A percentile compares a stretch with the other conserved stretches of the same genome.
Evolutionary conservation across 2,797 vertebrate species (phyloP).

Genomic region (Netta rufina): DNA sequence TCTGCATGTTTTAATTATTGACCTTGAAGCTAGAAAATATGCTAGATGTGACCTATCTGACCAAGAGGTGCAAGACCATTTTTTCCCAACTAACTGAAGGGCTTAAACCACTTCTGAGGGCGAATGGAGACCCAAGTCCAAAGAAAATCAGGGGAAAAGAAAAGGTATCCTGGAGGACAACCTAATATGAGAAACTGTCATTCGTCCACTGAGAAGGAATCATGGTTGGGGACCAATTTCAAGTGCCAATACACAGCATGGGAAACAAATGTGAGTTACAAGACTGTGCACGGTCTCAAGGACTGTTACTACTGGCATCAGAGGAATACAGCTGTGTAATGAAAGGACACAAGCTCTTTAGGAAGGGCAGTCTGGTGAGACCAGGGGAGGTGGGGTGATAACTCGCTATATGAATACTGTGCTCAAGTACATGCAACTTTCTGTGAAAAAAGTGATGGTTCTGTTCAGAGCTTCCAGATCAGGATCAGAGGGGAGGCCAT

Average conservation of each 20-base stretch:
- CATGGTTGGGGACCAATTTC: background rate
- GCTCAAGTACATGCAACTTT: background rate
- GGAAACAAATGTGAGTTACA: background rate
- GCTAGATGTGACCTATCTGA: background rate
- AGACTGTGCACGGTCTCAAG: fast-evolving
- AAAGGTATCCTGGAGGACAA: background rate
- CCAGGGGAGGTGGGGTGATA: too few relatives aligned
- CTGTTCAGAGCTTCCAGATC: background rate
- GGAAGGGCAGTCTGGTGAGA: background rate
- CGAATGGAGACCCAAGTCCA: background rate
- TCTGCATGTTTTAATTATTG: background rate
- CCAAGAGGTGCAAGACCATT: background rate
- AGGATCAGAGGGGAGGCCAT: background rate
- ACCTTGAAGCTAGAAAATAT: background rate
- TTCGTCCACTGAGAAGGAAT: background rate
- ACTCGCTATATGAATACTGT: too few relatives aligned
- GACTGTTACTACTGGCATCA: background rate
- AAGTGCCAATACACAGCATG: background rate
- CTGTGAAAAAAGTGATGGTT: background rate
- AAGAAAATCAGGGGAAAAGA: background rate
- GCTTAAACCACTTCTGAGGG: background rate
- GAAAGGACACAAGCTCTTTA: background rate
- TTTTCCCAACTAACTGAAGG: background rate
- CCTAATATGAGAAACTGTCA: background rate
- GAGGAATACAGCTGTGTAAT: background rate